Conservation (phyloP, 2,113 vertebrate species). For the Patagioenas fasciata region DNA sequence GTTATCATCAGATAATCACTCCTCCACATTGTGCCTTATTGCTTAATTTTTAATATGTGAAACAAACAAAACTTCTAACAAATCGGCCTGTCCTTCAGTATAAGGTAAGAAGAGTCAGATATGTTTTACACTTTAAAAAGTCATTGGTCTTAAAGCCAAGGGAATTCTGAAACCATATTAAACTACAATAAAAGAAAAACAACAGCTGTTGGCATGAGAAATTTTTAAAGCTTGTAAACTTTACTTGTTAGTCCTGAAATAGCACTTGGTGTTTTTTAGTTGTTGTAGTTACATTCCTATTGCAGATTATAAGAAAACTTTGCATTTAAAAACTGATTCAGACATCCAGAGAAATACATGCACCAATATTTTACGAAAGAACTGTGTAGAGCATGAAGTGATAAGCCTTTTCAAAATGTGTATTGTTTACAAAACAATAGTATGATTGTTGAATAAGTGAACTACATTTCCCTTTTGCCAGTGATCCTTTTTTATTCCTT, state of each 20-base stretch:
- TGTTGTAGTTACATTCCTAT: background rate
- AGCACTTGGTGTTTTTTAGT: background rate
- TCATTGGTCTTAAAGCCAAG: constrained; percentile 7
- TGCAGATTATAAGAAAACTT: background rate
- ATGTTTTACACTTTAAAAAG: background rate
- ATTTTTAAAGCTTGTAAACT: constrained; percentile 35
- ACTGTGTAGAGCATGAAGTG: constrained; percentile 38
- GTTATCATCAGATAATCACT: background rate
- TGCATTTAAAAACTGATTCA: background rate
- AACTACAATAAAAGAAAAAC: constrained; percentile 3
- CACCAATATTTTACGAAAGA: constrained; percentile 21
- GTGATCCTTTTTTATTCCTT: constrained; percentile 32
- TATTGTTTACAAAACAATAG: constrained; percentile 45
- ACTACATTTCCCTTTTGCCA: constrained; percentile 8
- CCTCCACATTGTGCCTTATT: constrained; percentile 62
- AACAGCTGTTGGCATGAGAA: background rate
- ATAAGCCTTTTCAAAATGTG: background rate
- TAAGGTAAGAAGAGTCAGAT: background rate
- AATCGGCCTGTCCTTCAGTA: constrained; percentile 1
- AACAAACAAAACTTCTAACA: background rate
- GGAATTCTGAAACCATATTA: background rate
- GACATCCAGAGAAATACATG: background rate
- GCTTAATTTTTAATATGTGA: constrained; percentile 46
- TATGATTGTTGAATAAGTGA: constrained; percentile 28
- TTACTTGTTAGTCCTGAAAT: constrained; percentile 26